Evolutionary conservation across 92 coral and sea anemone genomes (phyloP).

Genomic region (Muricea muricata): DNA sequence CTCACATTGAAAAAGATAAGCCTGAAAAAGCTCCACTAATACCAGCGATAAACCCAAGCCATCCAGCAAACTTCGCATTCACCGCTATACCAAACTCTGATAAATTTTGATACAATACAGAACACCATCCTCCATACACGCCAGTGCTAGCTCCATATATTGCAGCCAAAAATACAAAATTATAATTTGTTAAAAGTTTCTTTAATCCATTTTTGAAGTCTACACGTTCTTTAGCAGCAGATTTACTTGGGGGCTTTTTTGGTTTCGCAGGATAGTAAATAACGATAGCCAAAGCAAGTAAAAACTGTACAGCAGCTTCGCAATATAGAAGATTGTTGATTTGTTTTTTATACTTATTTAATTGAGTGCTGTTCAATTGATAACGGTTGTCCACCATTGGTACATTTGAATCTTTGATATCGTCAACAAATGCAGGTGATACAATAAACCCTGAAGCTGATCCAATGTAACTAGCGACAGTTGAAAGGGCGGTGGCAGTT

Average conservation of each 20-base stretch:
- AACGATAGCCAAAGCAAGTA: slow-evolving; percentile 74
- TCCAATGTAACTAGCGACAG: slow-evolving; percentile 86
- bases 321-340: slow-evolving; percentile 83
- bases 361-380: slow-evolving; percentile 11
- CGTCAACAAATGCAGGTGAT: slow-evolving; percentile 91
- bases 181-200: slow-evolving; percentile 74
- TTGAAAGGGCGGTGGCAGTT: slow-evolving; percentile 95
- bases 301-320: slow-evolving; percentile 77
- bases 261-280: slow-evolving; percentile 95
- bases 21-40: slow-evolving; percentile 89
- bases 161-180: slow-evolving; percentile 72
- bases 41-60: slow-evolving; percentile 89
- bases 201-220: slow-evolving; percentile 83
- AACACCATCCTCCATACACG: slow-evolving; percentile 96
- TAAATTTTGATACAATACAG: slow-evolving; percentile 92
- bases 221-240: slow-evolving; percentile 85
- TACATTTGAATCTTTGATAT: slow-evolving; percentile 77
- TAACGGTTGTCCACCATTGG: slow-evolving; percentile 38
- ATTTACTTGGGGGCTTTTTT: slow-evolving; percentile 88
- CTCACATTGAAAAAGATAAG: slow-evolving; percentile 90
- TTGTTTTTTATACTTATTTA: slow-evolving; percentile 41
- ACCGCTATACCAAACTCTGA: slow-evolving; percentile 78
- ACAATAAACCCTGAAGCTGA: slow-evolving; percentile 82
- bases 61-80: slow-evolving; percentile 93
- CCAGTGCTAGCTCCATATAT: slow-evolving; percentile 89